phyloP scores from a whole-genome alignment of 1,140 invertebrate genomes.

The Drosophila kanapiae region DNA sequence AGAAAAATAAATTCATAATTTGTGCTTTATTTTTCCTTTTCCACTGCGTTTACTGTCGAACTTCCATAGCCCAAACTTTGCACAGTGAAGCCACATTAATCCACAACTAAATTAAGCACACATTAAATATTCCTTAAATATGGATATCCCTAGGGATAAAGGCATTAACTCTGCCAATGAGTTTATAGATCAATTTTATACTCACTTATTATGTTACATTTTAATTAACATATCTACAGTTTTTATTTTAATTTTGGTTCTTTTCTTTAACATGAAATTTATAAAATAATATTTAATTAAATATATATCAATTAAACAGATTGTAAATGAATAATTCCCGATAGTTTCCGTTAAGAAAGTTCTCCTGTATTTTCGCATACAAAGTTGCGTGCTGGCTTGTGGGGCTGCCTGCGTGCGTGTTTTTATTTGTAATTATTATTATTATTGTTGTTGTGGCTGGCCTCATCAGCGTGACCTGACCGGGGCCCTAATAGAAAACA shows the following conservation, averaged over 20 bases:
- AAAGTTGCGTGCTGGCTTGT: constrained; percentile 42
- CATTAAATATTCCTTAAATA: neutral
- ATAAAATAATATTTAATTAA: neutral
- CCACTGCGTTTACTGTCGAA: constrained; percentile 28
- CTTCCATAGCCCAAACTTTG: constrained; percentile 3
- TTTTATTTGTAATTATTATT: constrained; percentile 78
- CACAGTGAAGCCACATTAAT: neutral
- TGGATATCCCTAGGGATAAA: neutral
- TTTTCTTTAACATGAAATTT: too few species aligned
- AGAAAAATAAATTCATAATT: constrained; percentile 61
- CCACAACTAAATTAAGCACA: neutral
- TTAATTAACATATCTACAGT: neutral
- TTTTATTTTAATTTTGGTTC: neutral
- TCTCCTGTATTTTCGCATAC: constrained; percentile 12
- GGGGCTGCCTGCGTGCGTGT: constrained; percentile 48
- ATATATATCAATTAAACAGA: neutral
- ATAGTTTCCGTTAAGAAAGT: neutral
- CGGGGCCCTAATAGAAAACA: constrained; percentile 61
- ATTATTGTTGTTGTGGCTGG: constrained; percentile 32
- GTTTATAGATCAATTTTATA: neutral
- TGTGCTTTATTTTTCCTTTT: constrained; percentile 49
- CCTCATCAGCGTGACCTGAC: neutral
- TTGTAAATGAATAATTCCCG: too few species aligned
- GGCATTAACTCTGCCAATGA: too few species aligned
- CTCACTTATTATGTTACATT: neutral